Evolutionary conservation across 2,888 invertebrate genomes (phyloP), one percentile per base, ranked within the genome.

Genomic region (Calameuta pallipes): DNA sequence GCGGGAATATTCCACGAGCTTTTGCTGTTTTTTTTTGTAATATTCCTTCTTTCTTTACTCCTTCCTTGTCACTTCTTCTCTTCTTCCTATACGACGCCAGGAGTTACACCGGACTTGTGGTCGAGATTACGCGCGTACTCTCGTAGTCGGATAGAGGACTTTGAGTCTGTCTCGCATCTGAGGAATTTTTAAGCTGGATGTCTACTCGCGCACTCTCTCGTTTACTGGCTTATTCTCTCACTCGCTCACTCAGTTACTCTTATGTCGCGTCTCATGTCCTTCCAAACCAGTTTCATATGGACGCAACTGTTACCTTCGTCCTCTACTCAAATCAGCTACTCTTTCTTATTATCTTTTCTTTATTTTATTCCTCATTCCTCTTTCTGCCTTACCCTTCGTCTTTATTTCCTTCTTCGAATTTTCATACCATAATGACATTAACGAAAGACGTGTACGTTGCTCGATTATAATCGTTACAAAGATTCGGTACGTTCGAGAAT

Each of bases 261-360:
- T 13, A 13, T 37, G 37, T 41, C 15, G 4, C 85, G 85, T 85
- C 88, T 88, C 87, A 89, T 89, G 89, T 90, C 89, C 90, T 90
- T 87, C 85, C 84, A 90, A 90, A 90, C 90, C 89, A 88, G 89
- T 90, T 90, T 89, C 87, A 88, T 88, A 87, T 85, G 87, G 86
- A 89, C 86, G 84, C 84, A 85, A 86, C 84, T 78, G 86, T 87
- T 87, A 86, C 85, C 84, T 85, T 86, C 81, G 86, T 87, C 84
- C 86, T 87, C 86, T 87, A 84, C 86, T 84, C 83, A 78, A 83
- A 85, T 85, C 85, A 82, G 81, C 79, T 84, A 77, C 69, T 75
- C 12, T 79, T 75, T 76, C 73, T 68, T 75, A 35, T 79, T 69
- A 36, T 77, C 77, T 73, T 41, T 41, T 69, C 34, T 76, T 41